phyloP scores from a whole-genome alignment of 2,888 invertebrate genomes.

The Adineta ricciae region DNA sequence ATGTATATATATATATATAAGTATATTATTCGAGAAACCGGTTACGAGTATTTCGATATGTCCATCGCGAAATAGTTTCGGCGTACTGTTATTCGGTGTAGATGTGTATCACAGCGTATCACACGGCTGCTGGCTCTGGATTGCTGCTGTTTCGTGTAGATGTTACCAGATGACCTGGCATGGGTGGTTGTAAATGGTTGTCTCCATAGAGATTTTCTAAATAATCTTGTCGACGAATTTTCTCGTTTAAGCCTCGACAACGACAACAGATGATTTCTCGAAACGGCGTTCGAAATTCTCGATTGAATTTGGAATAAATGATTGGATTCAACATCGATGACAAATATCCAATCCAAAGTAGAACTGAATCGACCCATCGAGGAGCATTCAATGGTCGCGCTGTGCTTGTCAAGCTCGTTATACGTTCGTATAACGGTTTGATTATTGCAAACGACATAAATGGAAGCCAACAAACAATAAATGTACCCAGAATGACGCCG shows the following conservation, averaged over 20 bases:
- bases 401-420: conserved; percentile 33
- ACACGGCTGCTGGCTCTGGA: neutral
- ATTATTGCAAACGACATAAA: conserved; percentile 87
- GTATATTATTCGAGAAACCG: neutral
- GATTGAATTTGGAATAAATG: conserved; percentile 85
- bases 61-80: neutral
- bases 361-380: conserved; percentile 39
- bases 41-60: neutral
- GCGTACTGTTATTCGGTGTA: neutral
- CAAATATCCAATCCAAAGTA: conserved; percentile 64
- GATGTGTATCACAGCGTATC: conserved; percentile 8
- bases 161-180: neutral
- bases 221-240: conserved; percentile 42
- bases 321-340: conserved; percentile 89
- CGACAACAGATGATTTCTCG: conserved; percentile 73
- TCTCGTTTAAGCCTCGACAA: conserved; percentile 46
- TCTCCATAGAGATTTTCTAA: neutral
- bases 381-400: conserved; percentile 36
- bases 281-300: conserved; percentile 88
- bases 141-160: neutral
- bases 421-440: conserved; percentile 39
- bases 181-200: neutral
- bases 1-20: too few species aligned
- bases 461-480: conserved; percentile 83
- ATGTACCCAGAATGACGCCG: conserved; percentile 81